Evolutionary conservation across 2,888 invertebrate species (phyloP).

Genomic region (Drosophila pullipes): DNA sequence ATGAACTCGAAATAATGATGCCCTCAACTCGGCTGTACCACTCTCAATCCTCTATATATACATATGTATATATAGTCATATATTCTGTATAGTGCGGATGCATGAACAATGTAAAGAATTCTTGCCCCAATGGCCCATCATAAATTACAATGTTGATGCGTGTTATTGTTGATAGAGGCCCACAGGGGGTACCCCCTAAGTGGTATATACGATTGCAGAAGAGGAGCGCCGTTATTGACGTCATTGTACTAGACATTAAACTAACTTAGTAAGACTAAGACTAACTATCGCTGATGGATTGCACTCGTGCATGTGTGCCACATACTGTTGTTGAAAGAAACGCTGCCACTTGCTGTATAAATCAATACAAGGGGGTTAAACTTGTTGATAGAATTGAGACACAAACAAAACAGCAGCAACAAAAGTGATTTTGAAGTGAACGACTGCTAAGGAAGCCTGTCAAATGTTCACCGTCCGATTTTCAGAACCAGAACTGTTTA

Average conservation of each 20-base stretch:
- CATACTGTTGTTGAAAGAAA: conserved; percentile 50
- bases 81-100: conserved; percentile 61
- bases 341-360: conserved; percentile 52
- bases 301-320: conserved; percentile 47
- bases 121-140: conserved; percentile 34
- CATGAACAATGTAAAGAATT: conserved; percentile 67
- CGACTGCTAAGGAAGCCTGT: conserved; percentile 32
- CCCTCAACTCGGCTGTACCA: conserved; percentile 19
- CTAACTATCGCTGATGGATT: conserved; percentile 37
- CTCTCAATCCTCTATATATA: conserved; percentile 29
- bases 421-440: conserved; percentile 37
- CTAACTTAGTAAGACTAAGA: conserved; percentile 44
- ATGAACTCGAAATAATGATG: conserved; percentile 28
- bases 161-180: conserved; percentile 41
- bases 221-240: conserved; percentile 70
- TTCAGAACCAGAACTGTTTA: background rate
- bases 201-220: conserved; percentile 7
- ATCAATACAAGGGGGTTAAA: conserved; percentile 62
- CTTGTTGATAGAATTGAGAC: conserved; percentile 62
- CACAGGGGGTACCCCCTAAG: conserved; percentile 28
- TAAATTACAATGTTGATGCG: conserved; percentile 69
- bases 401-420: conserved; percentile 27
- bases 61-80: conserved; percentile 20
- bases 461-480: conserved; percentile 20
- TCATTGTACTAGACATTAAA: conserved; percentile 43